These are phyloP conservation scores for Phalanger gymnotis DNA, from an alignment of 2,797 vertebrate genomes.

Conservation along the genomic window DNA sequence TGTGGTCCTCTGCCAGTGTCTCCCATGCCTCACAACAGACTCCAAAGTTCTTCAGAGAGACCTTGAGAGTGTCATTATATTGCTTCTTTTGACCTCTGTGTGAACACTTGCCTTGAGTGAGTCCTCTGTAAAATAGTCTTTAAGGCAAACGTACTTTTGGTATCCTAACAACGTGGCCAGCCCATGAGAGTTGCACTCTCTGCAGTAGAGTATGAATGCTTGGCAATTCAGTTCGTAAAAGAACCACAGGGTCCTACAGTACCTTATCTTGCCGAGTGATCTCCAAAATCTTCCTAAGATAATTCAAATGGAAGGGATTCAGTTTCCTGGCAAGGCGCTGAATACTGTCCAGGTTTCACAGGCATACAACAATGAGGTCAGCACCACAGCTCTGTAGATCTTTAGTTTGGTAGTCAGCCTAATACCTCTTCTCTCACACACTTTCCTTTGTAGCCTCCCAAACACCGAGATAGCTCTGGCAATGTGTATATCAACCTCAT, in stretches of 20 bases:
- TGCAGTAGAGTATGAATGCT: not conserved
- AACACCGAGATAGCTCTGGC: too few relatives aligned
- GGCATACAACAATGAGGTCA: not conserved
- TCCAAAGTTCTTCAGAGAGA: not conserved
- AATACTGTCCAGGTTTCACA: not conserved
- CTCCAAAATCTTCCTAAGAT: not conserved
- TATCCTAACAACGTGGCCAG: not conserved
- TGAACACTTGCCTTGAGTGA: not conserved
- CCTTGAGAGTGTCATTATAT: not conserved
- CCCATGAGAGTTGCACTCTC: not conserved
- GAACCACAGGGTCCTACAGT: not conserved
- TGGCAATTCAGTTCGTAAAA: not conserved
- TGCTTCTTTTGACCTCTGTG: not conserved
- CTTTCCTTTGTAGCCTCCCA: too few relatives aligned
- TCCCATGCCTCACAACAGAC: not conserved
- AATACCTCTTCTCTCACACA: too few relatives aligned
- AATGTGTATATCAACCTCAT: too few relatives aligned
- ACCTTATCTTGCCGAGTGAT: not conserved
- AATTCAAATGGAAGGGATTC: not conserved
- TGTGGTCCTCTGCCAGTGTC: not conserved
- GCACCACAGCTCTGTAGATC: not conserved
- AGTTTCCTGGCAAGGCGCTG: not conserved
- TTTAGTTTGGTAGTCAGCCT: not conserved
- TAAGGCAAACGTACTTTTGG: not conserved
- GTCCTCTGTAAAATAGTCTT: not conserved